Percentiles rank a stretch among this genome's conserved stretches.
Conservation (phyloP, 2,113 vertebrate species). For the Aphyosemion australe region DNA sequence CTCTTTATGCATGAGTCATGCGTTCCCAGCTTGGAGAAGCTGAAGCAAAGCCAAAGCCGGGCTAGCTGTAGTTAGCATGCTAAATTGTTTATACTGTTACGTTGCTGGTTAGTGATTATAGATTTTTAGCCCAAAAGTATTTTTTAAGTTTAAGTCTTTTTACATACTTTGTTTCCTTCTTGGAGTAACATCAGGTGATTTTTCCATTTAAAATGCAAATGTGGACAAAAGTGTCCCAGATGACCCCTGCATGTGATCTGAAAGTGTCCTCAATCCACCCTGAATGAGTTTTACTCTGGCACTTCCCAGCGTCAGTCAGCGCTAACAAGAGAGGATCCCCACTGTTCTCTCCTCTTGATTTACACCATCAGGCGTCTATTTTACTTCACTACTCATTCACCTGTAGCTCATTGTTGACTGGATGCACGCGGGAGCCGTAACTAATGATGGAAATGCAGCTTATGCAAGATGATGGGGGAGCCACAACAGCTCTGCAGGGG, state of each 20-base stretch:
- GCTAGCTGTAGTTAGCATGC: too few relatives aligned
- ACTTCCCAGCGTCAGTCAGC: slow-evolving; percentile 11
- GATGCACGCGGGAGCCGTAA: slow-evolving; percentile 25
- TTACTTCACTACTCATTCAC: slow-evolving; percentile 36
- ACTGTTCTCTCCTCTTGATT: slow-evolving; percentile 23
- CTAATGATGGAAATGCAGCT: slow-evolving; percentile 29
- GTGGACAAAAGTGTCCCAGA: too few relatives aligned
- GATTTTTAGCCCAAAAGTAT: too few relatives aligned
- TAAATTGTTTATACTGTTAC: too few relatives aligned
- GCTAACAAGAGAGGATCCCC: slow-evolving; percentile 12
- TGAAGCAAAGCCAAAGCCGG: too few relatives aligned
- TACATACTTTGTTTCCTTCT: too few relatives aligned
- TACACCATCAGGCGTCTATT: slow-evolving; percentile 31
- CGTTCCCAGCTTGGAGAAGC: too few relatives aligned
- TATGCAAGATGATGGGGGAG: slow-evolving; percentile 12
- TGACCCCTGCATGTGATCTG: not conserved
- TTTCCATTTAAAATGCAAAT: too few relatives aligned
- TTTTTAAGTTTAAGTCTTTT: too few relatives aligned
- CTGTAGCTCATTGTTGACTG: slow-evolving; percentile 45
- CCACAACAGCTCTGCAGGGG: slow-evolving; percentile 32
- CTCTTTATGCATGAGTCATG: too few relatives aligned
- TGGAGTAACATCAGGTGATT: too few relatives aligned
- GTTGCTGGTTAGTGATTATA: too few relatives aligned
- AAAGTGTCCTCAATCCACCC: not conserved
- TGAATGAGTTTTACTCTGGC: slow-evolving; percentile 2